Percentiles rank a stretch among this genome's conserved stretches.
Conservation (phyloP, 2,113 vertebrate genomes). For the Excalfactoria chinensis region DNA sequence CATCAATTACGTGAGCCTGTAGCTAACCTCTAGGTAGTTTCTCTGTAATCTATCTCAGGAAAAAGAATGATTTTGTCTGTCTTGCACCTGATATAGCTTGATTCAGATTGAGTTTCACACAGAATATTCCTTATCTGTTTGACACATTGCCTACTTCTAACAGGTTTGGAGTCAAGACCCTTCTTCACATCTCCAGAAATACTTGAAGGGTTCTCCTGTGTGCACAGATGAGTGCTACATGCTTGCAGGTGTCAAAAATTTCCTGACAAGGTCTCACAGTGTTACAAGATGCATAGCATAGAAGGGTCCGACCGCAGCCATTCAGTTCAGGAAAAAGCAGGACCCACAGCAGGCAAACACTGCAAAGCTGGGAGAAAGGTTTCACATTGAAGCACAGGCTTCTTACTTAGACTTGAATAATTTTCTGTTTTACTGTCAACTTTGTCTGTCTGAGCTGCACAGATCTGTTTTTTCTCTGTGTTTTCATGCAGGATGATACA, state of each 20-base stretch:
- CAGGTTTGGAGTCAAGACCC: background rate
- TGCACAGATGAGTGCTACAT: background rate
- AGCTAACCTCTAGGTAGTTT: background rate
- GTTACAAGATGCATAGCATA: background rate
- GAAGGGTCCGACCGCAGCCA: background rate
- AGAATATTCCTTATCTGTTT: background rate
- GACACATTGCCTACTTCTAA: background rate
- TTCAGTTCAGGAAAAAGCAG: background rate
- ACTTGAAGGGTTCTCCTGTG: background rate
- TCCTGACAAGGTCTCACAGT: background rate
- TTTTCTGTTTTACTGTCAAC: background rate
- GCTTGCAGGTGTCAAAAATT: background rate
- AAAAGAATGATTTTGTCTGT: background rate
- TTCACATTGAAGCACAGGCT: background rate
- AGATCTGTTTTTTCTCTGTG: background rate
- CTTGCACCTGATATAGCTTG: background rate
- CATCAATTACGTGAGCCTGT: conserved; percentile 19
- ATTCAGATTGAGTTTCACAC: background rate
- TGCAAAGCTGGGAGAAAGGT: background rate
- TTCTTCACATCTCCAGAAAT: background rate
- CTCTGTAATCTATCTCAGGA: background rate
- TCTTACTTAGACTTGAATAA: background rate
- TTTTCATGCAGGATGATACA: rapidly evolving
- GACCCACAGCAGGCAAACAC: background rate
- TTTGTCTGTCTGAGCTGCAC: background rate